Percentiles rank a stretch among this genome's conserved stretches.
Evolutionary conservation across 2,113 vertebrate genomes (phyloP).

Genomic region (Hypocryptadius cinnamomeus): DNA sequence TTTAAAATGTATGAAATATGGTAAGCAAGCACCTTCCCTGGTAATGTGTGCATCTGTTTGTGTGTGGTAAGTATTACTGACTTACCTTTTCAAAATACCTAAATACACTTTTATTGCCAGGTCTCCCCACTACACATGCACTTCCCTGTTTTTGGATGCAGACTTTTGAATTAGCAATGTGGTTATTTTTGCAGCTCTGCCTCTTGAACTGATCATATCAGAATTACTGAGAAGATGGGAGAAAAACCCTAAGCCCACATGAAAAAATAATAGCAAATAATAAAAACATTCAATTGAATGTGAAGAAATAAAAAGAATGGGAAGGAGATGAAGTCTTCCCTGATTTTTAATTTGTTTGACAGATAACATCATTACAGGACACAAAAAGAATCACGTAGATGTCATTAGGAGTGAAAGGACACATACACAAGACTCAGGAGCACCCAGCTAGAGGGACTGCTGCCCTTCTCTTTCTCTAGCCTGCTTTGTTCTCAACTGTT

Average conservation of each 20-base stretch:
- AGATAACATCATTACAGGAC: background rate
- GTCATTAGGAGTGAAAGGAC: background rate
- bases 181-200: background rate
- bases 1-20: background rate
- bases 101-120: background rate
- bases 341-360: background rate
- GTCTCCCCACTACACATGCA: background rate
- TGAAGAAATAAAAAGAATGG: background rate
- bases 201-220: background rate
- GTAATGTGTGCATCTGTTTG: background rate
- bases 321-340: background rate
- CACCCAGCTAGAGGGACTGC: background rate
- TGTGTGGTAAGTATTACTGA: background rate
- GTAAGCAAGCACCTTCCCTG: background rate
- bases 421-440: background rate
- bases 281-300: background rate
- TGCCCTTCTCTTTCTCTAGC: background rate
- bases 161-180: background rate
- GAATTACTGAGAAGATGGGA: background rate
- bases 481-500: background rate
- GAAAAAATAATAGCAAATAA: background rate
- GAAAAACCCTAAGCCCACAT: background rate
- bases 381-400: background rate
- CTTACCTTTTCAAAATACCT: background rate
- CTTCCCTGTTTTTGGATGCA: background rate